Base-by-base conservation (phyloP, 1,140 invertebrate species). In the Stegodyphus mimosarum region DNA sequence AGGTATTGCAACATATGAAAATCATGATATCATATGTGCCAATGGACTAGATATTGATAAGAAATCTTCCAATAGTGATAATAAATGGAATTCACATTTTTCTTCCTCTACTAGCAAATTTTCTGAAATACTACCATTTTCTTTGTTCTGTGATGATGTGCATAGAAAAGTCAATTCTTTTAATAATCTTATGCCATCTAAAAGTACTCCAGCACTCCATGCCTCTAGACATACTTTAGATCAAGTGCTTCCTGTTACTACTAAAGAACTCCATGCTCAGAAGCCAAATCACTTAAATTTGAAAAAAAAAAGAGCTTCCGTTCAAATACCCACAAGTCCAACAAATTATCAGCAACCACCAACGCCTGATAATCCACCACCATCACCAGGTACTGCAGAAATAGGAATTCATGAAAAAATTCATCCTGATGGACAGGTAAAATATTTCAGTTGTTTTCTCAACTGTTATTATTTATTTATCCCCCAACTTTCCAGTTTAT, bases 361-460 rank as follows among this genome's bases (percentile, higher is more conserved):
- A 0, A 98, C 96, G 5, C 96, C 97, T 0, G 96, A 98, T 89
- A 96, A 97, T 91, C 96, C 96, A 6, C 97, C 97, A 7, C 97
- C 97, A 0, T 96, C 95, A 15, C 95, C 96, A 6, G 92, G 93
- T 88, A 95, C 96, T 88, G 97, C 97, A 0, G 95, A 96, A 90
- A 94, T 94, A 89, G 95, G 95, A 88, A 98, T 98, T 88, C 95
- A 97, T 89, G 95, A 96, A 89, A 93, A 95, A 90, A 98, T 98
- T 87, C 93, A 96, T 88, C 96, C 96, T 18, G 90, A 96, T 17
- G 96, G 95, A 91, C 95, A 96, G 94, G 96, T 97, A 90, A 92
- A 92, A 33, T 73, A 64, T 63, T 80, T 70, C 0, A 64, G 50
- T n/a, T 10, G 48, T 73, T 73, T n/a, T 73, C 17, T 17, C 18